Evolutionary conservation across 1,140 invertebrate species (phyloP).

Genomic region (Pectinophora gossypiella): DNA sequence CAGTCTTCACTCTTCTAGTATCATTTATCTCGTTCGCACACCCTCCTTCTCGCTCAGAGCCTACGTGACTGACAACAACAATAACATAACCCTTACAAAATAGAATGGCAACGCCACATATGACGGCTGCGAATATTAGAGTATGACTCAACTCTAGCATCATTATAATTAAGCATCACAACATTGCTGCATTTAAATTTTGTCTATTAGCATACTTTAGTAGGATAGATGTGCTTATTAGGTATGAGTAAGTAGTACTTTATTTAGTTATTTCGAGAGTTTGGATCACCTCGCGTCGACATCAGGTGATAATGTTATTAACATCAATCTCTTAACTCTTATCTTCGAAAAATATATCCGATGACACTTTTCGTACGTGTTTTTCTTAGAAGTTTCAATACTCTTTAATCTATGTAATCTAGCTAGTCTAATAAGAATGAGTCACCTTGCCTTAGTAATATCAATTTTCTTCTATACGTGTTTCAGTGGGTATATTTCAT

Average conservation of each 20-base stretch:
- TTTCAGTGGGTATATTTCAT: no score
- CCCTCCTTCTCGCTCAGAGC: conserved; percentile 37
- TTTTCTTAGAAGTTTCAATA: no score
- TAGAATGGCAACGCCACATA: conserved; percentile 21
- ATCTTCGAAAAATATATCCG: no score
- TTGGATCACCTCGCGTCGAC: no score
- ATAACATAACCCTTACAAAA: conserved; percentile 46
- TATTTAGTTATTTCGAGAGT: background rate
- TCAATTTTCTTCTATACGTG: no score
- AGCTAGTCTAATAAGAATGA: no score
- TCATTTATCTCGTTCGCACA: background rate
- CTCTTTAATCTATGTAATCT: no score
- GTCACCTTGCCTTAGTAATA: no score
- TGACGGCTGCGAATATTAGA: conserved; percentile 10
- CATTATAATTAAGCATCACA: conserved; percentile 21
- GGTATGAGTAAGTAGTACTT: no score
- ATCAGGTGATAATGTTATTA: background rate
- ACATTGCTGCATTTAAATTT: conserved; percentile 21
- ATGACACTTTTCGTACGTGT: no score
- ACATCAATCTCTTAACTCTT: no score
- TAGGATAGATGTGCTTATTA: no score
- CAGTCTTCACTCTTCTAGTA: conserved; percentile 17
- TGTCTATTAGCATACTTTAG: conserved; percentile 7
- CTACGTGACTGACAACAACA: conserved; percentile 67
- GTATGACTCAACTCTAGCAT: conserved; percentile 14